Percentiles rank a stretch among this genome's conserved stretches.
Evolutionary conservation across 2,888 invertebrate species (phyloP).

Genomic region (Philereme vetulata): DNA sequence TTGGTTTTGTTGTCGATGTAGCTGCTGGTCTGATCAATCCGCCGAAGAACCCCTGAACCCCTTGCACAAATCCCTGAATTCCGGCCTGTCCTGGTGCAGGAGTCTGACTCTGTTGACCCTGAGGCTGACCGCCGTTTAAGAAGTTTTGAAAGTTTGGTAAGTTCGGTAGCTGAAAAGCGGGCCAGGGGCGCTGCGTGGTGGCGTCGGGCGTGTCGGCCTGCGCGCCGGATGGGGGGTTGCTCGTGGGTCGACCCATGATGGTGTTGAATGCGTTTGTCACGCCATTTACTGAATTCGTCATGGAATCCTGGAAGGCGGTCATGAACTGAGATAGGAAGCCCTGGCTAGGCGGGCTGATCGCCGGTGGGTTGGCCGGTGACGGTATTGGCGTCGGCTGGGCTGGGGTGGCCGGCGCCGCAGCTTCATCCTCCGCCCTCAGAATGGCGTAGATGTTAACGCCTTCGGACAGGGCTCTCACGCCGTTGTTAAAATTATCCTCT

Average conservation of each 20-base stretch:
- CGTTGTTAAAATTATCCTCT: conserved; percentile 59
- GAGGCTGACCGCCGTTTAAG: background rate
- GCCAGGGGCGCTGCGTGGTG: conserved; percentile 7
- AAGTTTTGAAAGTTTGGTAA: conserved; percentile 4
- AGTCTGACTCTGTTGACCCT: conserved; percentile 1
- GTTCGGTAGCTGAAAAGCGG: background rate
- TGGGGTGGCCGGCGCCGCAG: conserved; percentile 7
- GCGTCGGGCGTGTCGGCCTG: conserved; percentile 26
- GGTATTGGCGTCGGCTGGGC: background rate
- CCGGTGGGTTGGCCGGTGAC: background rate
- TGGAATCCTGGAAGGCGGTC: background rate
- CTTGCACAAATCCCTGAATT: background rate
- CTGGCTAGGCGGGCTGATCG: background rate
- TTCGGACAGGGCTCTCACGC: conserved; percentile 57
- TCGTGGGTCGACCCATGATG: background rate
- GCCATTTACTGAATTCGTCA: conserved; percentile 5
- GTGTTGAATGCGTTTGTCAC: background rate
- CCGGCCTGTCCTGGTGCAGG: background rate
- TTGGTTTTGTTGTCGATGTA: background rate
- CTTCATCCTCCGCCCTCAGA: conserved; percentile 52
- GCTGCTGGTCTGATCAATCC: background rate
- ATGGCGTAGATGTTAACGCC: conserved; percentile 57
- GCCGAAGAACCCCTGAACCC: background rate
- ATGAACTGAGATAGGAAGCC: conserved; percentile 6
- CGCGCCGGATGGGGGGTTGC: conserved; percentile 9